Percentiles rank a stretch among this genome's conserved stretches.
These are phyloP conservation scores for Rhea pennata DNA, from an alignment of 2,113 vertebrate species.

Conservation along the genomic window DNA sequence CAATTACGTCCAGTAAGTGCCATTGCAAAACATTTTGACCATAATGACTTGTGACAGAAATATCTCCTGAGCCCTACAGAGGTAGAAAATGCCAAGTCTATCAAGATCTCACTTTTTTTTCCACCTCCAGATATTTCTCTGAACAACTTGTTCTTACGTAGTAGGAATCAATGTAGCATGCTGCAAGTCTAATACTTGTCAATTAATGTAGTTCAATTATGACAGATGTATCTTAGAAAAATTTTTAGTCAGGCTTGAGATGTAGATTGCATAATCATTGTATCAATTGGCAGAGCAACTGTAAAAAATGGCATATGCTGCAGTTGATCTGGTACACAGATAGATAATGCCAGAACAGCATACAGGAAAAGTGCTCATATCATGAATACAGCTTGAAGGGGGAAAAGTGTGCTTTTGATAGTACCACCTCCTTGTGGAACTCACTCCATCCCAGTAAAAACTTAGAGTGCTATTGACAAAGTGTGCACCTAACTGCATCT, in stretches of 20 bases:
- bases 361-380: background rate
- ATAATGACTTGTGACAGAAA: background rate
- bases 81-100: background rate
- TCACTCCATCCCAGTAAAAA: background rate
- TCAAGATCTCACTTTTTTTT: background rate
- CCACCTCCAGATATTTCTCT: background rate
- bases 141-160: background rate
- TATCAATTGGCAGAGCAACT: background rate
- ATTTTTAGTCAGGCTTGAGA: background rate
- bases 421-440: background rate
- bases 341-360: background rate
- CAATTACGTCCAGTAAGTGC: background rate
- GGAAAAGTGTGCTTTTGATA: background rate
- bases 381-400: background rate
- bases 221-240: background rate
- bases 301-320: background rate
- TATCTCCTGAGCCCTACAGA: background rate
- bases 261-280: background rate
- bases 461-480: no score
- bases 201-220: background rate
- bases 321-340: background rate
- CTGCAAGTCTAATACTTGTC: background rate
- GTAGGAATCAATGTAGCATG: background rate
- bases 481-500: background rate
- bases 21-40: background rate